Conservation (phyloP, 2,888 invertebrate genomes). For the Scaeva pyrastri region DNA sequence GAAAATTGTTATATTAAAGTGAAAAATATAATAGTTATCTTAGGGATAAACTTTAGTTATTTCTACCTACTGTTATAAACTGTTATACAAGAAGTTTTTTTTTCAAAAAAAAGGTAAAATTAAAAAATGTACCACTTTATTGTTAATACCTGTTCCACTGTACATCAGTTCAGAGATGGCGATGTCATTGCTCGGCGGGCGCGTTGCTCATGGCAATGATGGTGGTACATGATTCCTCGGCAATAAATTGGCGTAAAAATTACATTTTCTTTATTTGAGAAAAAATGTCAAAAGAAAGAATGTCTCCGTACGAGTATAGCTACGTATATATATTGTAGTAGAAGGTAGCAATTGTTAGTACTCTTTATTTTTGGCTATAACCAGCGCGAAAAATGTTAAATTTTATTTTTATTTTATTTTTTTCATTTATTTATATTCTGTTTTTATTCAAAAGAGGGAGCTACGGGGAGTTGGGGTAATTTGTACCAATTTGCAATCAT, state of each 20-base stretch:
- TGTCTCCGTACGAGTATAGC: not conserved
- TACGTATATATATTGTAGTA: not conserved
- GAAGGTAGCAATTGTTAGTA: not conserved
- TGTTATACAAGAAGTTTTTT: too few species aligned
- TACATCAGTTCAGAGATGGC: not conserved
- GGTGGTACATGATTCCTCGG: not conserved
- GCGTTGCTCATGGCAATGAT: not conserved
- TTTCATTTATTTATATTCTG: not conserved
- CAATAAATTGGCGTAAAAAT: slow-evolving; percentile 67
- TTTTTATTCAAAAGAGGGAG: not conserved
- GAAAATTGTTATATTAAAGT: too few species aligned
- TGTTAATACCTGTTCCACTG: not conserved
- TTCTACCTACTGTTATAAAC: too few species aligned
- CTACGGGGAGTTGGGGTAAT: slow-evolving; percentile 45
- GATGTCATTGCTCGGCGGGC: too few species aligned
- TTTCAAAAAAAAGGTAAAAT: too few species aligned
- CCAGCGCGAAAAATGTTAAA: not conserved
- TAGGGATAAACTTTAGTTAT: too few species aligned
- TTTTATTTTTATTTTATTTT: not conserved
- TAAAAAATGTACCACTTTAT: too few species aligned
- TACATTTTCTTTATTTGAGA: slow-evolving; percentile 47
- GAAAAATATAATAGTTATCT: too few species aligned
- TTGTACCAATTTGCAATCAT: slow-evolving; percentile 67
- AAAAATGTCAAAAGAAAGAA: slow-evolving; percentile 9
- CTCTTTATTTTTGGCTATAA: slow-evolving; percentile 6